Conservation (phyloP, 2,888 invertebrate genomes). For the Polyommatus icarus region DNA sequence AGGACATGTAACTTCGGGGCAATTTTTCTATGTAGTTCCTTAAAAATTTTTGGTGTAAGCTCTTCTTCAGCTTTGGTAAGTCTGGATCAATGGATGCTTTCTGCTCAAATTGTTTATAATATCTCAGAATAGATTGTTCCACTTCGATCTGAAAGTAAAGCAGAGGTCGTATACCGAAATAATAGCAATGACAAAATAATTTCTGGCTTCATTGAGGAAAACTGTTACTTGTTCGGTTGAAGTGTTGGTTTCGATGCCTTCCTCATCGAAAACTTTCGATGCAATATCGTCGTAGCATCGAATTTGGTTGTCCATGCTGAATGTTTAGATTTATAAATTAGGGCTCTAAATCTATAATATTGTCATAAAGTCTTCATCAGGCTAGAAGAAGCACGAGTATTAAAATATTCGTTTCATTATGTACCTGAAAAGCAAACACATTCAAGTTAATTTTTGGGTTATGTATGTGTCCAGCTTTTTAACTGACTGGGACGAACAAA, state of each 20-base stretch:
- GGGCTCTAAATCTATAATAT: background rate
- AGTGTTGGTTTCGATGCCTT: constrained; percentile 72
- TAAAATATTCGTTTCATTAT: background rate
- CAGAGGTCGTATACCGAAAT: constrained; percentile 1
- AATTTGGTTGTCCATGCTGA: constrained; percentile 63
- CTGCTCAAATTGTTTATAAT: constrained; percentile 67
- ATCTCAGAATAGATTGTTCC: constrained; percentile 61
- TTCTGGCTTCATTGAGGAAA: background rate
- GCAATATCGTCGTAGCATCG: constrained; percentile 63
- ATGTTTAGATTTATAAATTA: background rate
- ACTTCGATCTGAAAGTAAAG: constrained; percentile 60
- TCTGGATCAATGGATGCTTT: constrained; percentile 74
- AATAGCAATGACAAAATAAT: background rate
- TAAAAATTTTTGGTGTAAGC: constrained; percentile 83
- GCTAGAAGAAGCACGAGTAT: background rate
- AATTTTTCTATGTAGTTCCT: constrained; percentile 84
- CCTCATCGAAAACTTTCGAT: constrained; percentile 79
- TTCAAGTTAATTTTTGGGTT: background rate
- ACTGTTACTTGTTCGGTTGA: constrained; percentile 65
- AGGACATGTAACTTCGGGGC: constrained; percentile 86
- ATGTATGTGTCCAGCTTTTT: background rate
- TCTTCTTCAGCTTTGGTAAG: constrained; percentile 81
- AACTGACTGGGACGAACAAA: background rate
- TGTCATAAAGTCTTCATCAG: background rate
- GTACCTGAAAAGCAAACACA: background rate